Evolutionary conservation across 2,888 invertebrate genomes (phyloP).

Genomic region (Drosophila rellima): DNA sequence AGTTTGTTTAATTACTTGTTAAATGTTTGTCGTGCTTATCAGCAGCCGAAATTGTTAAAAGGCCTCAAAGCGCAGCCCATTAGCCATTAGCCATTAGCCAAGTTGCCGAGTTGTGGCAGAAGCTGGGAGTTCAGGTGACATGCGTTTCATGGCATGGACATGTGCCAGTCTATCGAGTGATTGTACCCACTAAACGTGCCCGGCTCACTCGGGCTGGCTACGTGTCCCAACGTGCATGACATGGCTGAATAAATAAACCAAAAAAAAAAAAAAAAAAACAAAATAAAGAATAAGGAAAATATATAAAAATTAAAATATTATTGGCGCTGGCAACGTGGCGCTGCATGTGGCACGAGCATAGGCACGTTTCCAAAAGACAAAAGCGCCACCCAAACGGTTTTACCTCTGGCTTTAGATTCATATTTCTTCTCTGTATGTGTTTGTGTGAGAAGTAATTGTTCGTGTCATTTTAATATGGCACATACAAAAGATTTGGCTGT

Average conservation of each 20-base stretch:
- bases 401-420: slow-evolving; percentile 55
- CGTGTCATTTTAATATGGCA: slow-evolving; percentile 68
- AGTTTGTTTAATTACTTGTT: slow-evolving; percentile 80
- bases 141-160: slow-evolving; percentile 41
- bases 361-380: slow-evolving; percentile 72
- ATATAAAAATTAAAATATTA: slow-evolving; percentile 69
- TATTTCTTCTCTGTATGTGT: slow-evolving; percentile 40
- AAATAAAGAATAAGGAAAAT: slow-evolving; percentile 20
- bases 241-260: slow-evolving; percentile 22
- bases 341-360: slow-evolving; percentile 72
- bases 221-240: slow-evolving; percentile 45
- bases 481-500: slow-evolving; percentile 51
- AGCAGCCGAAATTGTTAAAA: slow-evolving; percentile 59
- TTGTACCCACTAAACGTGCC: slow-evolving; percentile 63
- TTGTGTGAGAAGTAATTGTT: slow-evolving; percentile 61
- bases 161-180: slow-evolving; percentile 52
- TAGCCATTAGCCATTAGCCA: slow-evolving; percentile 60
- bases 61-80: slow-evolving; percentile 48
- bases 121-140: slow-evolving; percentile 46
- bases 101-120: slow-evolving; percentile 13
- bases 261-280: neutral
- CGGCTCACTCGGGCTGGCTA: slow-evolving; percentile 37
- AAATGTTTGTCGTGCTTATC: slow-evolving; percentile 77
- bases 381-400: slow-evolving; percentile 73
- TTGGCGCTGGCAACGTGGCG: slow-evolving; percentile 59